Conservation (phyloP, 2,113 vertebrate species). For the Triplophysa siluroides region DNA sequence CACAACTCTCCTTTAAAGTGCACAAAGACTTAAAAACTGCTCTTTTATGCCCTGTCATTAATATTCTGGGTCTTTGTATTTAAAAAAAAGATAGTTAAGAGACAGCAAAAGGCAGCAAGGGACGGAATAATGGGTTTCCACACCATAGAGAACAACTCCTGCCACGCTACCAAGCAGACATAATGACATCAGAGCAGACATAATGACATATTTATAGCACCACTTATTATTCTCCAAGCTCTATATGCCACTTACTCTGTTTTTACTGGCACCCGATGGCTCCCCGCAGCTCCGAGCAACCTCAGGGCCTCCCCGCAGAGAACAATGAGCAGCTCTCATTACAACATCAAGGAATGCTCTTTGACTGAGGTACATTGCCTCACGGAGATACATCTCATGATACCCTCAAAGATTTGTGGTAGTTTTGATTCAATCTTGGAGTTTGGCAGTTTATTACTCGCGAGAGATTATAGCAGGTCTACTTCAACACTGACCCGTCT, state of each 20-base stretch:
- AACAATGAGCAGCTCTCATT: conserved; percentile 16
- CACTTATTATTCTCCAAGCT: conserved; percentile 25
- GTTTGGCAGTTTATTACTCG: not conserved
- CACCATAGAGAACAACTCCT: conserved; percentile 18
- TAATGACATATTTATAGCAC: conserved; percentile 32
- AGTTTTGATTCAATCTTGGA: conserved; percentile 8
- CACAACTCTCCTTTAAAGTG: not conserved
- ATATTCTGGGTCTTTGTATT: not conserved
- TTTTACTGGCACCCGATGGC: conserved; percentile 27
- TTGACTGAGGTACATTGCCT: not conserved
- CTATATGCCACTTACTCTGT: conserved; percentile 14
- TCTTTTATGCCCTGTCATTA: not conserved
- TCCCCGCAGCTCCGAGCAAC: conserved; percentile 1
- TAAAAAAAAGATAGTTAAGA: not conserved
- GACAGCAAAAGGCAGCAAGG: conserved; percentile 11
- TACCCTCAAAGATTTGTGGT: not conserved
- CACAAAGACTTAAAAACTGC: not conserved
- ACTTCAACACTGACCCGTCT: not conserved
- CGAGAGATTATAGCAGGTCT: not conserved
- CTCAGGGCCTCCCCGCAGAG: not conserved
- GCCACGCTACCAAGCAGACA: conserved; percentile 18
- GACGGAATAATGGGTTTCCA: conserved; percentile 2
- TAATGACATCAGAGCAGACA: conserved; percentile 21
- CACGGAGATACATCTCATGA: not conserved
- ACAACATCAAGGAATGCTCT: conserved; percentile 3